phyloP scores from a whole-genome alignment of 2,113 vertebrate species.

The Eira barbara region DNA sequence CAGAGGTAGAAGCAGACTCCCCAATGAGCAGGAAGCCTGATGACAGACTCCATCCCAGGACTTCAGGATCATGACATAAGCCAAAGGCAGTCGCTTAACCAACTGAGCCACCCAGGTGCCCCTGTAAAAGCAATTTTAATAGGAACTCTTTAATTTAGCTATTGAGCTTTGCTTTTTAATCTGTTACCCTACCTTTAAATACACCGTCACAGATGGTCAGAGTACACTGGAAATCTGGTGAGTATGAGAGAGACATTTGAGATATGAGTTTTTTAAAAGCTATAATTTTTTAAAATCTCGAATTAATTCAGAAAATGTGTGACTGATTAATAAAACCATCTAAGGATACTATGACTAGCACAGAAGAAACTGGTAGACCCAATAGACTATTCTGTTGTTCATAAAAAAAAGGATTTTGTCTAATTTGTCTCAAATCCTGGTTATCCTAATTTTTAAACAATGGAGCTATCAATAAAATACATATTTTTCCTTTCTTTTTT shows the following conservation, averaged over 20 bases:
- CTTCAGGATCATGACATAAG: too few relatives aligned
- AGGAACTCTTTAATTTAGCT: not conserved
- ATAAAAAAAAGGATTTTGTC: not conserved
- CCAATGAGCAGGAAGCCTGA: too few relatives aligned
- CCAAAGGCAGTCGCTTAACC: too few relatives aligned
- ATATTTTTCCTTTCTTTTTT: not conserved
- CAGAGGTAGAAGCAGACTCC: too few relatives aligned
- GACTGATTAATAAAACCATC: not conserved
- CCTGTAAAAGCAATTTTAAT: not conserved
- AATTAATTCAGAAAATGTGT: not conserved
- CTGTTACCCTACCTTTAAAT: not conserved
- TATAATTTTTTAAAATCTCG: not conserved
- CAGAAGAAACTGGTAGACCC: not conserved
- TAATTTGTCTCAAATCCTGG: not conserved
- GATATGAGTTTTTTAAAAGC: not conserved
- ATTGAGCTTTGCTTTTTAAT: not conserved
- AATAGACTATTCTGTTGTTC: not conserved
- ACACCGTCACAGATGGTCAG: not conserved
- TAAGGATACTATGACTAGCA: not conserved
- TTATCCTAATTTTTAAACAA: not conserved
- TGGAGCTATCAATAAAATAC: not conserved
- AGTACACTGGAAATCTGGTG: not conserved
- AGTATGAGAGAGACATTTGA: not conserved
- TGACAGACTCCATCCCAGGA: too few relatives aligned
- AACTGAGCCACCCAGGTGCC: too few relatives aligned